Conservation (phyloP, 2,113 vertebrate species). For the Psammodynastes pulverulentus region DNA sequence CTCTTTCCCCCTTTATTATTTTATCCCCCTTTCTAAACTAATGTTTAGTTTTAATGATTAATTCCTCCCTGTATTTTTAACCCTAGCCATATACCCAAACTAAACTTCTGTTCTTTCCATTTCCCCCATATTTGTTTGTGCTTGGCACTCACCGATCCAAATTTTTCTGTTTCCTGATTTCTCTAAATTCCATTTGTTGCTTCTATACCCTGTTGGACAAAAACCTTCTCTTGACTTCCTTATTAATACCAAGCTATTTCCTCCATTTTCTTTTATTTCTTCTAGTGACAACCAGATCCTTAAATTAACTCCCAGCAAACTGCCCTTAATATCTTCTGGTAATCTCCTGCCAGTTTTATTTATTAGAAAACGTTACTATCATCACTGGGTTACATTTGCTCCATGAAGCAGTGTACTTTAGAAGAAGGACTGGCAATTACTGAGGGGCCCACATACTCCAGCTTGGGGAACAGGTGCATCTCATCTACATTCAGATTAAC, state of each 20-base stretch:
- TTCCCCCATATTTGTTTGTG: not conserved
- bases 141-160: not conserved
- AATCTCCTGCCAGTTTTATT: not conserved
- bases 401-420: not conserved
- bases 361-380: not conserved
- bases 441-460: not conserved
- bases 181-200: not conserved
- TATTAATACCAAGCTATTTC: not conserved
- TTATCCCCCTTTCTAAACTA: not conserved
- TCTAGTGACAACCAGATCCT: not conserved
- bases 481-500: not conserved
- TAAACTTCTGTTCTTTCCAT: not conserved
- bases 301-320: not conserved
- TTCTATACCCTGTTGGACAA: not conserved
- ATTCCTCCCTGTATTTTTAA: not conserved
- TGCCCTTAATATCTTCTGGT: not conserved
- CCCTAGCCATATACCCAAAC: not conserved
- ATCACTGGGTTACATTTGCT: not conserved
- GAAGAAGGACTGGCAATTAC: not conserved
- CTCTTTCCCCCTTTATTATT: not conserved
- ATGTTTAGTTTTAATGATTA: not conserved
- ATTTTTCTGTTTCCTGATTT: not conserved
- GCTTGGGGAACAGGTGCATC: not conserved
- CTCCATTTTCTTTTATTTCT: not conserved
- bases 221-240: not conserved